Base-by-base conservation (phyloP, 2,888 invertebrate genomes). In the Platycnemis pennipes region DNA sequence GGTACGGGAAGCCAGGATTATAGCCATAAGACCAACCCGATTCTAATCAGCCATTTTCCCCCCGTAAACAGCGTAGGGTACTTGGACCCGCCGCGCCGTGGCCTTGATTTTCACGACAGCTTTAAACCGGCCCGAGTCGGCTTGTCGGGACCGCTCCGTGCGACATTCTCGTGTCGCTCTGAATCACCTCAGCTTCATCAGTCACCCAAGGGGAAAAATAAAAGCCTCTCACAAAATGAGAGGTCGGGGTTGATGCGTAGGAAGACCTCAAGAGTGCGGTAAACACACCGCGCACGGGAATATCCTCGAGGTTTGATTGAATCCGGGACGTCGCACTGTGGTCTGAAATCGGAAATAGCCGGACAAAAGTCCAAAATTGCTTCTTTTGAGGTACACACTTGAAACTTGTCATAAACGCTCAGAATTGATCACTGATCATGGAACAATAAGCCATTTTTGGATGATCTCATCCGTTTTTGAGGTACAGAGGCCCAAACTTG, bases 291-390 rank as follows among this genome's bases (percentile, higher is more conserved):
- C n/a, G 37, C 37, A 37, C 11, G 37, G 16, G 77, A 77, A 63
- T 37, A 77, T 37, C 77, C 77, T 77, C 37, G 77, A 37, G 77
- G 4, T 77, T 37, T 77, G 77, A 77, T 77, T 77, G 77, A 77
- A 77, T 37, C 77, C 37, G 1, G 77, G 13, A 77, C 77, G 31
- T 77, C 37, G 8, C n/a, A n/a, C n/a, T n/a, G n/a, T n/a, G n/a
- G n/a, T n/a, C n/a, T n/a, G n/a, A n/a, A n/a, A n/a, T n/a, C n/a
- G n/a, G n/a, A n/a, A n/a, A n/a, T n/a, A n/a, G n/a, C n/a, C n/a
- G n/a, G n/a, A n/a, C n/a, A n/a, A n/a, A n/a, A n/a, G n/a, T n/a
- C n/a, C n/a, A n/a, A n/a, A n/a, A n/a, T n/a, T n/a, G n/a, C n/a
- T n/a, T n/a, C n/a, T n/a, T n/a, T n/a, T n/a, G n/a, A n/a, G n/a